These are phyloP conservation scores for Epiblema foenella DNA, from an alignment of 2,888 invertebrate genomes.

Conservation along the genomic window DNA sequence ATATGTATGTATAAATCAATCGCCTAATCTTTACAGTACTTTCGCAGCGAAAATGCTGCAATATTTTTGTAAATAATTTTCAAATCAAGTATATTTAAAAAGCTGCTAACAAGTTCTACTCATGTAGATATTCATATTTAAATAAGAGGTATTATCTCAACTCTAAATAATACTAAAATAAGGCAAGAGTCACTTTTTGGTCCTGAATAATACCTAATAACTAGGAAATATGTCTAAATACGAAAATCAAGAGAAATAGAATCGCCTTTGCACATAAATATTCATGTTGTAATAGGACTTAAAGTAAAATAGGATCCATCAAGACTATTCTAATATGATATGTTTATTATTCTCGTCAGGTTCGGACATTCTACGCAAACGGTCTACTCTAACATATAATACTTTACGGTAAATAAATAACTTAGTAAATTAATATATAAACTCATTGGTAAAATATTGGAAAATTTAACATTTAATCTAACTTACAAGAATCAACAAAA, in stretches of 20 bases:
- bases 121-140: background rate
- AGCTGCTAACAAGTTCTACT: background rate
- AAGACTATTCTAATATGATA: conserved; percentile 64
- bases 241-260: background rate
- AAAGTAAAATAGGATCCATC: background rate
- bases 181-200: conserved; percentile 40
- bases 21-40: background rate
- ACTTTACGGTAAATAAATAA: conserved; percentile 68
- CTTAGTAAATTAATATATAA: conserved; percentile 35
- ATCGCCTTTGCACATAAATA: background rate
- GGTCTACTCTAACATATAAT: conserved; percentile 67
- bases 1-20: background rate
- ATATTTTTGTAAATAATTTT: background rate
- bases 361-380: conserved; percentile 32
- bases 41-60: background rate
- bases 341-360: conserved; percentile 71
- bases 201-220: background rate
- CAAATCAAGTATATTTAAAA: background rate
- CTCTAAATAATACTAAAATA: conserved; percentile 21
- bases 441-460: conserved; percentile 35
- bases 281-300: too few relatives aligned
- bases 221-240: background rate
- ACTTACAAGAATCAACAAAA: conserved; percentile 27
- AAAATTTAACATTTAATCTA: conserved; percentile 38
- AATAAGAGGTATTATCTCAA: conserved; percentile 11